Evolutionary conservation across 2,797 vertebrate species (phyloP).

Genomic region (Halcyon leucocephala): DNA sequence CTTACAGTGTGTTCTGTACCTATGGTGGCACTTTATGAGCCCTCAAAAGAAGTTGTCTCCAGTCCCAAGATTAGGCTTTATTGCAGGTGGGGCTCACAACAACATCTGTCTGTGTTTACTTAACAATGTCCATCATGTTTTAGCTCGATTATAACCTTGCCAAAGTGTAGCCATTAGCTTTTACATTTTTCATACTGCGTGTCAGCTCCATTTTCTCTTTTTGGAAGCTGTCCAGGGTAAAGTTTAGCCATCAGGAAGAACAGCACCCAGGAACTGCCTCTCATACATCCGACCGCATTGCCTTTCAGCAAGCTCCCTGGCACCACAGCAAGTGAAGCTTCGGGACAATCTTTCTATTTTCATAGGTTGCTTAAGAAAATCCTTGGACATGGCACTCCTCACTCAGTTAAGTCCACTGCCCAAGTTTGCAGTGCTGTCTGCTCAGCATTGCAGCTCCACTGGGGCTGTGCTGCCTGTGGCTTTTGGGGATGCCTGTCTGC

Average conservation of each 20-base stretch:
- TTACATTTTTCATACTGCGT: not conserved
- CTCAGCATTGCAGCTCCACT: accelerated
- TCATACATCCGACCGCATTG: accelerated
- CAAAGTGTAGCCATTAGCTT: not conserved
- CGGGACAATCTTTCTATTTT: not conserved
- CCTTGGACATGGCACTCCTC: not conserved
- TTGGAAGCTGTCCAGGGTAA: not conserved
- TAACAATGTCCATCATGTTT: not conserved
- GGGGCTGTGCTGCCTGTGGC: not conserved
- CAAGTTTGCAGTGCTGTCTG: accelerated
- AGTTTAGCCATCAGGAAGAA: not conserved
- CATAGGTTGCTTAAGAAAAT: not conserved
- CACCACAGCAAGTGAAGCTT: not conserved
- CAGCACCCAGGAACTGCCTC: not conserved
- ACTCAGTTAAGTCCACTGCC: not conserved
- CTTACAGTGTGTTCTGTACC: not conserved
- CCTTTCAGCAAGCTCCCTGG: not conserved
- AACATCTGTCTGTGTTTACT: not conserved
- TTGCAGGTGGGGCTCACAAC: not conserved
- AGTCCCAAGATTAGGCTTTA: not conserved
- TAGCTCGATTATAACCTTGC: not conserved
- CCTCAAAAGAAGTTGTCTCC: not conserved
- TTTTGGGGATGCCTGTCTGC: no score
- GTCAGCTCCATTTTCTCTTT: not conserved
- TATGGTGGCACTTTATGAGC: not conserved